These are phyloP conservation scores for Phasianus colchicus DNA, from an alignment of 2,113 vertebrate genomes.

Conservation along the genomic window DNA sequence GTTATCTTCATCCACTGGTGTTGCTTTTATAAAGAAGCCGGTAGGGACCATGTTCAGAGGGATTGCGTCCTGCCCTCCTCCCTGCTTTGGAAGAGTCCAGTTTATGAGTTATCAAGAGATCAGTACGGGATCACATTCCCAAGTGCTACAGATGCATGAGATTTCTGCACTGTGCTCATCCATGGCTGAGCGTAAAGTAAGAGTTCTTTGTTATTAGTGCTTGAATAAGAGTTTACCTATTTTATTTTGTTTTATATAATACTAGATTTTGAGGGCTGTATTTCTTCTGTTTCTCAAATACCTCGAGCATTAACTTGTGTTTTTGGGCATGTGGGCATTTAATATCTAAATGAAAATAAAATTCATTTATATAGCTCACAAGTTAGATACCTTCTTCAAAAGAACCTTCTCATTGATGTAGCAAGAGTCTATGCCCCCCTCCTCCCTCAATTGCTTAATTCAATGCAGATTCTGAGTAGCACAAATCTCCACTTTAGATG, in stretches of 20 bases:
- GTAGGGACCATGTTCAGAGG: fast-evolving
- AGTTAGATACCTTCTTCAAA: neutral
- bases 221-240: neutral
- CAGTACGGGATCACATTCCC: fast-evolving
- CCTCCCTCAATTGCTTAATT: neutral
- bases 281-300: neutral
- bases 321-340: neutral
- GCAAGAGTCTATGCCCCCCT: neutral
- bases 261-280: neutral
- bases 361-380: neutral
- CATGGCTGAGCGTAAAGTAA: neutral
- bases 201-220: neutral
- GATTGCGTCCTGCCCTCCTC: fast-evolving
- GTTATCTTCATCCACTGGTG: fast-evolving
- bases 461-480: neutral
- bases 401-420: neutral
- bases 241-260: neutral
- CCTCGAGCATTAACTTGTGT: neutral
- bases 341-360: neutral
- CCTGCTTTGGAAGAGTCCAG: fast-evolving
- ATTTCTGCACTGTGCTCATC: neutral
- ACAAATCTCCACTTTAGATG: neutral
- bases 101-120: fast-evolving
- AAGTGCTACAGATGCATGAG: fast-evolving
- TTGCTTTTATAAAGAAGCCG: neutral